These are phyloP conservation scores for Bombus waltoni DNA, from an alignment of 1,140 invertebrate genomes.

Conservation along the genomic window DNA sequence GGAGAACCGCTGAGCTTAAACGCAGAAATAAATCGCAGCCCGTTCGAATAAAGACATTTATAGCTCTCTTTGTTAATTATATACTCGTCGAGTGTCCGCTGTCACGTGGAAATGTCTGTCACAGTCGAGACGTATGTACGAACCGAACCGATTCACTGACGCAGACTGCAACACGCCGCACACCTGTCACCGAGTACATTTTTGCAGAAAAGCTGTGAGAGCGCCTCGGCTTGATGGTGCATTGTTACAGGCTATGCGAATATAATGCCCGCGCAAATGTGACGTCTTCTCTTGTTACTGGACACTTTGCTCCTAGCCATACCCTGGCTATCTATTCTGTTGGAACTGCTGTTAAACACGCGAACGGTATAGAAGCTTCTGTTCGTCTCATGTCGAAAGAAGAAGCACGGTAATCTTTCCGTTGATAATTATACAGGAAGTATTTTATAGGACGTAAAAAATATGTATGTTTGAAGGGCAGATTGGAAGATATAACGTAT, in stretches of 20 bases:
- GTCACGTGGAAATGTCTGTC: conserved; percentile 44
- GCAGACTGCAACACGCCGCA: conserved; percentile 8
- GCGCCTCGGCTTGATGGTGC: background rate
- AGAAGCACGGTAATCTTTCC: background rate
- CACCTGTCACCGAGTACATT: conserved; percentile 45
- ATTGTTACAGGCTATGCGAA: conserved; percentile 6
- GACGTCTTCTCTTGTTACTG: conserved; percentile 14
- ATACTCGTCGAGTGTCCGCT: conserved; percentile 40
- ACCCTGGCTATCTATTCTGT: background rate
- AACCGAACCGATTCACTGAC: conserved; percentile 13
- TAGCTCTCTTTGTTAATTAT: conserved; percentile 55
- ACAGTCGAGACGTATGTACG: conserved; percentile 14
- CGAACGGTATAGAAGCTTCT: background rate
- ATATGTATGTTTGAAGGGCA: too few relatives aligned
- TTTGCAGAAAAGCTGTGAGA: conserved; percentile 5
- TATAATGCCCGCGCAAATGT: background rate
- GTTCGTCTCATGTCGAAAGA: background rate
- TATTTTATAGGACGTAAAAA: too few relatives aligned
- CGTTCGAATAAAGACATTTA: conserved; percentile 59
- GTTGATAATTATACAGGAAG: too few relatives aligned
- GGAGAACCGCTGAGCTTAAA: conserved; percentile 32
- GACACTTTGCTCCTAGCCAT: conserved; percentile 4
- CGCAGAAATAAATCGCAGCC: conserved; percentile 49
- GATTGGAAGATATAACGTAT: background rate
- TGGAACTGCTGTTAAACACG: background rate